Base-by-base conservation (phyloP, 2,113 vertebrate species). In the Gallinago media region DNA sequence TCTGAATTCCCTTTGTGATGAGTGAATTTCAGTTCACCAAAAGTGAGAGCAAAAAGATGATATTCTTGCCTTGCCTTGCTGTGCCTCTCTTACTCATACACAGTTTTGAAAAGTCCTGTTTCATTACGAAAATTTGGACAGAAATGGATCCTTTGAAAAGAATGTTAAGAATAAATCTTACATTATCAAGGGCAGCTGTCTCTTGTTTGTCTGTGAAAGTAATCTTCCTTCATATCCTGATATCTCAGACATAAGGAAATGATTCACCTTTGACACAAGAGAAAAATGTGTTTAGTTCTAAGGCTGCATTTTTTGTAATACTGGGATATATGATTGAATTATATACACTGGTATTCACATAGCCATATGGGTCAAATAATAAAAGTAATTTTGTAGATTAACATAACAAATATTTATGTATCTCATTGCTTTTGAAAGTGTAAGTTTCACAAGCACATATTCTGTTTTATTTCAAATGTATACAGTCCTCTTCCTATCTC, bases 131-230 rank as follows among this genome's bases (percentile, higher is more conserved):
- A 93, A 95, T 92, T 95, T 92, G 74, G 66, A 61, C n/a, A 96
- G 81, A 93, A 96, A 95, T 36, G n/a, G 20, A 86, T 75, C 27
- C 50, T 95, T 96, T 84, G 92, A 82, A 92, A 95, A 78, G 82
- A 94, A 91, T 40, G 80, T 91, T 83, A 95, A 86, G 74, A 96
- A 85, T 89, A 95, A 95, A 85, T 92, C 87, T 79, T 76, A 91
- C 4, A 12, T 93, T 96, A 94, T 96, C 76, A 89, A 96, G 93
- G 81, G 95, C 92, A 94, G 77, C 88, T 95, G 94, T 96, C 88
- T 95, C 83, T 82, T 86, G 82, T 97, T 91, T 92, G 71, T 96
- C 91, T 97, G 85, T 95, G 67, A 96, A 97, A 96, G 82, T 85
- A 95, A 94, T 96, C 88, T 96, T 94, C 92, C 50, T 92, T 96